Percentiles rank a stretch among this genome's conserved stretches.
Conservation (phyloP, 2,888 invertebrate genomes). For the Julus scanicus region DNA sequence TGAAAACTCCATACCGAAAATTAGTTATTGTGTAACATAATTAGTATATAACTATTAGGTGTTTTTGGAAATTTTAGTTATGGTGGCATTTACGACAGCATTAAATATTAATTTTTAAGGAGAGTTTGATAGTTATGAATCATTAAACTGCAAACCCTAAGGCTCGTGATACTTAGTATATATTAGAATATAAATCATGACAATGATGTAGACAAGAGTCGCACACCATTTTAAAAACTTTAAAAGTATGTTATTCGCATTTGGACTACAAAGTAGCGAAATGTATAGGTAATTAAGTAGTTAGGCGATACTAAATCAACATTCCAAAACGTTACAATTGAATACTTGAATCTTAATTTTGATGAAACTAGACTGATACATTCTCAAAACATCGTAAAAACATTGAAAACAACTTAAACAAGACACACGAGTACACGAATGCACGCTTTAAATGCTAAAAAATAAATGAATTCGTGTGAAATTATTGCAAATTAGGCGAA, state of each 20-base stretch:
- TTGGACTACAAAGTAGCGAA: background rate
- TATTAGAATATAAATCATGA: background rate
- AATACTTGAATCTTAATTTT: conserved; percentile 14
- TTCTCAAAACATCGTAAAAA: background rate
- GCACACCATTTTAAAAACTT: background rate
- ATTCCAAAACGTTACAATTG: background rate
- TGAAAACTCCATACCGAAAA: background rate
- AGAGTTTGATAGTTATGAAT: no score
- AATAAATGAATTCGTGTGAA: background rate
- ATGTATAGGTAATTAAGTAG: background rate
- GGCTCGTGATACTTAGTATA: background rate
- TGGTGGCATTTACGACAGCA: background rate
- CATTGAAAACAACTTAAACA: background rate
- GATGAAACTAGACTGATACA: background rate
- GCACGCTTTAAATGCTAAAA: background rate
- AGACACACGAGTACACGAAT: background rate
- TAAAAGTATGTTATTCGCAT: background rate
- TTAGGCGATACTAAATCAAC: conserved; percentile 1
- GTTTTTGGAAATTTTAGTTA: background rate
- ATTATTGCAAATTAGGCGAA: background rate
- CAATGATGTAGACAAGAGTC: background rate
- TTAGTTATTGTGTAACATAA: background rate
- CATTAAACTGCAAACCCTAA: background rate
- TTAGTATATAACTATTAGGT: background rate
- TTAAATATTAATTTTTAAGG: background rate